Evolutionary conservation across 92 coral and sea anemone genomes (phyloP).

Genomic region (Blastomussa wellsi): DNA sequence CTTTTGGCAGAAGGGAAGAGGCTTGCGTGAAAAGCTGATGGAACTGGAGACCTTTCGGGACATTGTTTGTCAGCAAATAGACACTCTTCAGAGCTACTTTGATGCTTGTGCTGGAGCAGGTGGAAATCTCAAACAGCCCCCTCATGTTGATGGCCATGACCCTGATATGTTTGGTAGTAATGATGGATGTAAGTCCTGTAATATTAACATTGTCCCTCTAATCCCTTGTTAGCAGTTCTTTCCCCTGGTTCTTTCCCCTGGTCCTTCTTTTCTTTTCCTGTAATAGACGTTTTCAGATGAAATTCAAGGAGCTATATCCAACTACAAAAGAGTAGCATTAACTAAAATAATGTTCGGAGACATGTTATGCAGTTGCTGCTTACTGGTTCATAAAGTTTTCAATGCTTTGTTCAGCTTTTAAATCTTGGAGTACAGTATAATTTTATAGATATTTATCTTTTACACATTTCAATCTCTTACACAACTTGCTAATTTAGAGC

Average conservation of each 20-base stretch:
- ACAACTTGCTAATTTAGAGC: not conserved
- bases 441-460: not conserved
- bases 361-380: not conserved
- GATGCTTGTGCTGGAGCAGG: constrained; percentile 91
- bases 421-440: not conserved
- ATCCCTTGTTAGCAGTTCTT: not conserved
- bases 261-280: too few species aligned
- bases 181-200: constrained; percentile 58
- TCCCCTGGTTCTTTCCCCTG: not conserved
- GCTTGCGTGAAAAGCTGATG: constrained; percentile 93
- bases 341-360: too few species aligned
- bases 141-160: constrained; percentile 61
- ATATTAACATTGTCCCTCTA: not conserved
- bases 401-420: not conserved
- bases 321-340: not conserved
- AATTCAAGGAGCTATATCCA: not conserved
- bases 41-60: constrained; percentile 96
- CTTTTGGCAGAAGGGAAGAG: constrained; percentile 82
- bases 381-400: too few species aligned
- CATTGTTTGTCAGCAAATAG: constrained; percentile 95
- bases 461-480: not conserved
- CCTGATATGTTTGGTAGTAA: constrained; percentile 67
- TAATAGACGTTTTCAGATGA: not conserved
- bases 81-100: constrained; percentile 92
- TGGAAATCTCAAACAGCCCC: constrained; percentile 40